Evolutionary conservation across 2,797 vertebrate genomes (phyloP), one percentile per base, ranked within the genome.

Genomic region (Pteropus rufus): DNA sequence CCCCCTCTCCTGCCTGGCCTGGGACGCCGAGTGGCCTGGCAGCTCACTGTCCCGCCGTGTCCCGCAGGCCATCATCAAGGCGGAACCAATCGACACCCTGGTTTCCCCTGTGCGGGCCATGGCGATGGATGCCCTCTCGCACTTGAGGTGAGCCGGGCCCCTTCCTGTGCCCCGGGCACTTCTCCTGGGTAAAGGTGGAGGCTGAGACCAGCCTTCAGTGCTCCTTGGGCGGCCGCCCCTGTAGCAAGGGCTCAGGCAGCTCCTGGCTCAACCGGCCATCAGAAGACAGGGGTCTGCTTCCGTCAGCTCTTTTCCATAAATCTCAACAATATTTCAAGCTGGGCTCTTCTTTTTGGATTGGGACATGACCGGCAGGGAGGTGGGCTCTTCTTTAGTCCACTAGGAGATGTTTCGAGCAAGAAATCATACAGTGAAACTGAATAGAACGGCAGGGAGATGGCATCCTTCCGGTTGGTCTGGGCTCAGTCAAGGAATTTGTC

Each of bases 121-220:
- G 96, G 96, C 92, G 0, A 94, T 97, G 95, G 97, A 94, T 0
- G 86, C 97, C 11, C 82, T 98, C 36, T 39, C 18, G 0, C 72
- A 92, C 34, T 72, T 98, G 75, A 97, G 97, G 97, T 97, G 83
- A 97, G 97, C 64, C 0, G 16, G 54, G 29, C 9, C 10, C 34
- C 60, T 52, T 1, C 36, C 10, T 0, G n/a, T 31, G 39, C 39
- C 21, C 36, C 65, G 2, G 3, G 29, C 2, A 10, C 15, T 12
- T 29, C 31, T 39, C 0, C 2, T 3, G 64, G 62, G 8, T 11
- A 16, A 69, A n/a, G 23, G 10, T 10, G 1, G 36, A 23, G 14
- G 23, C 75, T 3, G 23, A 58, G 56, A 8, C 41, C 1, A 1
- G 10, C 16, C 49, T 23, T 41, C 0, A 0, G 82, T 19, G 19